Evolutionary conservation across 2,888 invertebrate genomes (phyloP).

Genomic region (Catocala nupta): DNA sequence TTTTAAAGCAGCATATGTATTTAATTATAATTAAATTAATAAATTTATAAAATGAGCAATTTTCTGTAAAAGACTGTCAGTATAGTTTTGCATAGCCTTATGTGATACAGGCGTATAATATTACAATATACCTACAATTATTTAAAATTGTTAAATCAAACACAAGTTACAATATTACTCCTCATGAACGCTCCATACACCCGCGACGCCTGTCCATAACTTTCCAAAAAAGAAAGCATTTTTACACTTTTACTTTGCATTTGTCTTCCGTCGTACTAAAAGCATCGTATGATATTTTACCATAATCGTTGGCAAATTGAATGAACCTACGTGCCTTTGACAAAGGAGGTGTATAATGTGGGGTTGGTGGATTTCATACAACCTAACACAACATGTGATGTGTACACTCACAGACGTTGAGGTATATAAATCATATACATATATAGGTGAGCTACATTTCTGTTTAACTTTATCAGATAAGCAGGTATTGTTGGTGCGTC

Average conservation of each 20-base stretch:
- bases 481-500: constrained; percentile 28
- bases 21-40: too few relatives aligned
- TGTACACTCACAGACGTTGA: background rate
- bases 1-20: too few relatives aligned
- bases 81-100: too few relatives aligned
- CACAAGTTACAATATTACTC: background rate
- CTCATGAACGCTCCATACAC: too few relatives aligned
- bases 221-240: constrained; percentile 10
- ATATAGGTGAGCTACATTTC: constrained; percentile 6
- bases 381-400: background rate
- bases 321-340: background rate
- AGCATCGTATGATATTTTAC: constrained; percentile 21
- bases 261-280: constrained; percentile 16
- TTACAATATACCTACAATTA: too few relatives aligned
- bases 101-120: too few relatives aligned
- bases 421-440: too few relatives aligned
- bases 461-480: constrained; percentile 26
- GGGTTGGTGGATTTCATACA: constrained; percentile 2
- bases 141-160: background rate
- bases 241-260: constrained; percentile 15
- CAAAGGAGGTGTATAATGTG: constrained; percentile 3
- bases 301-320: constrained; percentile 18
- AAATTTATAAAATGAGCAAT: too few relatives aligned
- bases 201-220: background rate
- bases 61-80: too few relatives aligned